A percentile compares a stretch with the other conserved stretches of the same genome.
Evolutionary conservation across 2,888 invertebrate genomes (phyloP).

Genomic region (Archips crataeganus): DNA sequence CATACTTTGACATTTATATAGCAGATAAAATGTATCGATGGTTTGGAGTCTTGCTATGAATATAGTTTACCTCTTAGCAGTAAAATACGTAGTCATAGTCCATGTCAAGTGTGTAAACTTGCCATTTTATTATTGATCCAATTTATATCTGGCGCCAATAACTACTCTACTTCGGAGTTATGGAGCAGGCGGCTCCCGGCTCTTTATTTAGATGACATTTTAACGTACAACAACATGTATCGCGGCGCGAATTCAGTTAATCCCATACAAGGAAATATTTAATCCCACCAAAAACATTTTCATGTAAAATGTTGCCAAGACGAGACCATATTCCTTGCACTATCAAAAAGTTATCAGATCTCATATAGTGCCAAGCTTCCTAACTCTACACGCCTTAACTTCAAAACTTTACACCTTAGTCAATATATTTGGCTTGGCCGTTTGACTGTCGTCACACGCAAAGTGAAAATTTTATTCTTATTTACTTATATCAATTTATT

Average conservation of each 20-base stretch:
- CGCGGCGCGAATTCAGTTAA: conserved; percentile 11
- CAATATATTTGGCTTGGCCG: too few species aligned
- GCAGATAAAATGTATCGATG: background rate
- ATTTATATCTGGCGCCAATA: conserved; percentile 62
- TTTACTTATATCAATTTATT: too few species aligned
- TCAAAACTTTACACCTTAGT: too few species aligned
- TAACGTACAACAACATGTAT: conserved; percentile 28
- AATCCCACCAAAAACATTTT: background rate
- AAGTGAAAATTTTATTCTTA: too few species aligned
- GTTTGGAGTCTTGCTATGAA: conserved; percentile 3
- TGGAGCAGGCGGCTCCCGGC: conserved; percentile 14
- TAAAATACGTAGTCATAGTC: conserved; percentile 45
- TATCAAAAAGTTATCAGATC: too few species aligned
- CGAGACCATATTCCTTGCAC: too few species aligned
- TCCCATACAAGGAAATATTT: background rate
- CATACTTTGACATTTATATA: background rate
- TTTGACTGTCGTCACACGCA: too few species aligned
- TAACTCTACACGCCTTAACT: too few species aligned
- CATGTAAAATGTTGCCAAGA: too few species aligned
- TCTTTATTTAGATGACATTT: conserved; percentile 25
- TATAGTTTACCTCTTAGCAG: conserved; percentile 8
- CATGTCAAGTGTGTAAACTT: conserved; percentile 57
- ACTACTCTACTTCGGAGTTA: conserved; percentile 45
- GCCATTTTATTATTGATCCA: conserved; percentile 66
- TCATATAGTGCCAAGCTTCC: too few species aligned